Conservation (phyloP, 2,888 invertebrate species). For the Calameuta pallipes region DNA sequence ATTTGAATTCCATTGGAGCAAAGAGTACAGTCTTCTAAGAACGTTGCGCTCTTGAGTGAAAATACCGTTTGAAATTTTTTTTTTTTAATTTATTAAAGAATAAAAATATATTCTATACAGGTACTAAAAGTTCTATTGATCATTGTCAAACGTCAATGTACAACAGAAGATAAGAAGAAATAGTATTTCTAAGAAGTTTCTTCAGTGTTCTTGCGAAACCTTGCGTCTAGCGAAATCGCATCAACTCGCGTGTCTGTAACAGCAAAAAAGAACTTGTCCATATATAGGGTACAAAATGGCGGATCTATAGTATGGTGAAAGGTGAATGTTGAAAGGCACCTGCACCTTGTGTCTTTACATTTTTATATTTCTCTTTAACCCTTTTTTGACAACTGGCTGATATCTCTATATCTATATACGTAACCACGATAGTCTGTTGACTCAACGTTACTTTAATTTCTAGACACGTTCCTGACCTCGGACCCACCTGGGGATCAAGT, state of each 20-base stretch:
- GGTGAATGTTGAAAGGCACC: constrained; percentile 37
- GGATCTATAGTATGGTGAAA: constrained; percentile 45
- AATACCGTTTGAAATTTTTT: background rate
- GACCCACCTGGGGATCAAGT: constrained; percentile 82
- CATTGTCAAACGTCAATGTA: constrained; percentile 13
- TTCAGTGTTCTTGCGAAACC: background rate
- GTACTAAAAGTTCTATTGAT: background rate
- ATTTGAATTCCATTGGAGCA: constrained; percentile 26
- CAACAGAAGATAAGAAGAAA: background rate
- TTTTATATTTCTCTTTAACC: background rate
- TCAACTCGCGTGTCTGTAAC: background rate
- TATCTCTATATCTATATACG: background rate
- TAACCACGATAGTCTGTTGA: constrained; percentile 13
- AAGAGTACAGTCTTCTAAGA: background rate
- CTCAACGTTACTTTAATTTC: constrained; percentile 55
- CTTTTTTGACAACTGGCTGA: background rate
- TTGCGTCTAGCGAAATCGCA: background rate
- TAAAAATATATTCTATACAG: background rate
- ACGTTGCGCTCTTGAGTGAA: background rate
- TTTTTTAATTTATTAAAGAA: background rate
- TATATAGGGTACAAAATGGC: constrained; percentile 31
- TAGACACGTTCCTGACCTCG: constrained; percentile 80
- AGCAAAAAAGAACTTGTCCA: constrained; percentile 3
- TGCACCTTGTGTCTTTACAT: constrained; percentile 22
- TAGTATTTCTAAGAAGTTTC: background rate